Percentiles rank a stretch among this genome's conserved stretches.
Conservation (phyloP, 2,113 vertebrate genomes). For the Tragelaphus imberbis region DNA sequence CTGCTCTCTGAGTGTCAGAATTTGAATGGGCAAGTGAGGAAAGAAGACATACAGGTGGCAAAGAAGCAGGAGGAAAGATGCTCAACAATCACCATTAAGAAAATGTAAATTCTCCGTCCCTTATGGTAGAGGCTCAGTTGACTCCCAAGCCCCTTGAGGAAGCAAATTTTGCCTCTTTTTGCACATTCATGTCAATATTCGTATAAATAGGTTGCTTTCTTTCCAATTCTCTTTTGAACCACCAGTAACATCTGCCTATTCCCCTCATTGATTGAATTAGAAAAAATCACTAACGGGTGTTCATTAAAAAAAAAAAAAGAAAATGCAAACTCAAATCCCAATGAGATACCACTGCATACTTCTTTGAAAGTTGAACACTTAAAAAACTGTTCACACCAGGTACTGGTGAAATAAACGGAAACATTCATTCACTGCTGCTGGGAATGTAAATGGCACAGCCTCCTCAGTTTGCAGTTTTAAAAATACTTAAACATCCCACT, state of each 20-base stretch:
- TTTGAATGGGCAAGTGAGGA: neutral
- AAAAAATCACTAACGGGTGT: neutral
- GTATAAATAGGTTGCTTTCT: neutral
- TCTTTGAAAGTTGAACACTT: neutral
- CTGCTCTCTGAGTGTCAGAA: neutral
- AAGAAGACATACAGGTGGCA: neutral
- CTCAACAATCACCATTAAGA: neutral
- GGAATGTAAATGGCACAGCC: neutral
- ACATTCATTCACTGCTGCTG: neutral
- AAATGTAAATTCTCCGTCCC: neutral
- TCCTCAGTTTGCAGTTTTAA: neutral
- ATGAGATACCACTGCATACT: fast-evolving
- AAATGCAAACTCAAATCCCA: neutral
- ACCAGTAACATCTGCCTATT: neutral
- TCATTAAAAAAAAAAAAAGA: neutral
- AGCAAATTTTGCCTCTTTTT: neutral
- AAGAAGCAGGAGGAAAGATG: neutral
- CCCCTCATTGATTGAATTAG: neutral
- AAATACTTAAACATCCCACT: neutral
- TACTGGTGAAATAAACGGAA: neutral
- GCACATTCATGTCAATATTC: neutral
- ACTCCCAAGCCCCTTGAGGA: neutral
- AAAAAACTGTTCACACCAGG: neutral
- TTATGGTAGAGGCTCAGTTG: neutral
- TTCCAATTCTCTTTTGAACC: neutral